These are phyloP conservation scores for Octopus bimaculoides DNA, from an alignment of 1,140 invertebrate genomes.

Conservation along the genomic window DNA sequence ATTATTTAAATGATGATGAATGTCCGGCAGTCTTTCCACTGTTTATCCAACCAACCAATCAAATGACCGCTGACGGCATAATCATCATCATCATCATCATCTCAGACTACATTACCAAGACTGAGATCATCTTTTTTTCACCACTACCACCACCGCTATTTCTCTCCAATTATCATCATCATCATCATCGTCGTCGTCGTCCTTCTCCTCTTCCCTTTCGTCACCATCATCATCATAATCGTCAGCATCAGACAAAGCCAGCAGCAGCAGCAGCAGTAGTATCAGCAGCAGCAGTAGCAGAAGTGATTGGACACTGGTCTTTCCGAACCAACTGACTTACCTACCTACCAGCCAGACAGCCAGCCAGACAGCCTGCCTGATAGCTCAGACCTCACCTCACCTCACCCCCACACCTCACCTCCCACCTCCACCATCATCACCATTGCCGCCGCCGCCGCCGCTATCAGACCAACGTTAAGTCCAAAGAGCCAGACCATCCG, in stretches of 20 bases:
- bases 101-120: background rate
- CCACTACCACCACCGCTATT: no score
- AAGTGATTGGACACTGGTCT: no score
- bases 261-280: no score
- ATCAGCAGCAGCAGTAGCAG: no score
- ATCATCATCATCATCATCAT: no score
- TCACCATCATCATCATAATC: no score
- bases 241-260: no score
- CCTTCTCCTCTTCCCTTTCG: no score
- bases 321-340: background rate
- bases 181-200: no score
- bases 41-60: background rate
- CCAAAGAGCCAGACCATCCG: background rate
- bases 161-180: no score
- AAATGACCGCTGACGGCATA: background rate
- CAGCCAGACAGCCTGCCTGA: background rate
- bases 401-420: background rate
- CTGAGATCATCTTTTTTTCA: background rate
- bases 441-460: no score
- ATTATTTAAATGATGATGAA: background rate
- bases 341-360: background rate
- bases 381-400: background rate
- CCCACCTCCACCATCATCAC: background rate
- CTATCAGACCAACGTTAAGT: no score
- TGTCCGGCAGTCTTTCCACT: background rate